Conservation (phyloP, 2,888 invertebrate genomes). For the Drosophila fulvimacula region DNA sequence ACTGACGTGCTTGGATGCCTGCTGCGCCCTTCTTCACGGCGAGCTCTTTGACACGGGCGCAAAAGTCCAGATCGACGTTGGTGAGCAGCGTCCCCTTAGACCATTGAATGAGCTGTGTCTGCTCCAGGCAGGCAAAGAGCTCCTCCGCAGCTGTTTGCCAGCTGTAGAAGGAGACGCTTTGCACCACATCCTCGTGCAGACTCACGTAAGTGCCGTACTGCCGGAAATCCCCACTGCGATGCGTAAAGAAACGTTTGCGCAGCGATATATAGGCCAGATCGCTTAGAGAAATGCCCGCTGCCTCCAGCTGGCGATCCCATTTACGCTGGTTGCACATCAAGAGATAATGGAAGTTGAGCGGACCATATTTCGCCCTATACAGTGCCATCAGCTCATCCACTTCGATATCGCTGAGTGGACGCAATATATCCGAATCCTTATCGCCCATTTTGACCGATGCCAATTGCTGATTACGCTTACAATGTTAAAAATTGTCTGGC, state of each 20-base stretch:
- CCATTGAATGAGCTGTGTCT: conserved; percentile 77
- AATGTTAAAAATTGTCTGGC: conserved; percentile 26
- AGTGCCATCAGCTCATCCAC: conserved; percentile 71
- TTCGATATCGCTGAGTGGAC: conserved; percentile 70
- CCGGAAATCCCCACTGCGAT: conserved; percentile 67
- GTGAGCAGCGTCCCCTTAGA: conserved; percentile 70
- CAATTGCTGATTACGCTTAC: conserved; percentile 23
- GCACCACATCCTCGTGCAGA: conserved; percentile 76
- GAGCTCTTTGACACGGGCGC: conserved; percentile 62
- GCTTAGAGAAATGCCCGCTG: conserved; percentile 21
- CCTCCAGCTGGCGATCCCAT: conserved; percentile 73
- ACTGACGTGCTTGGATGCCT: conserved; percentile 59
- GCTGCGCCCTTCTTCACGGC: conserved; percentile 49
- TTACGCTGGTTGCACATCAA: conserved; percentile 79
- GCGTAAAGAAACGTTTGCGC: conserved; percentile 77
- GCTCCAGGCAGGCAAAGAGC: conserved; percentile 70
- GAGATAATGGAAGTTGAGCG: conserved; percentile 75
- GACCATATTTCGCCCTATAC: conserved; percentile 67
- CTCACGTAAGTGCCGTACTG: conserved; percentile 79
- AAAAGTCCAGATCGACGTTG: conserved; percentile 66
- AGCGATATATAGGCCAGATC: conserved; percentile 56
- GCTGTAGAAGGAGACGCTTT: conserved; percentile 79
- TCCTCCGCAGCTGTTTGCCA: conserved; percentile 66
- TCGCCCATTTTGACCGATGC: conserved; percentile 42
- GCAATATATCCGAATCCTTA: conserved; percentile 75